Evolutionary conservation across 1,140 invertebrate species (phyloP), one percentile per base, ranked within the genome.

Genomic region (Zaprionus tsacasi): DNA sequence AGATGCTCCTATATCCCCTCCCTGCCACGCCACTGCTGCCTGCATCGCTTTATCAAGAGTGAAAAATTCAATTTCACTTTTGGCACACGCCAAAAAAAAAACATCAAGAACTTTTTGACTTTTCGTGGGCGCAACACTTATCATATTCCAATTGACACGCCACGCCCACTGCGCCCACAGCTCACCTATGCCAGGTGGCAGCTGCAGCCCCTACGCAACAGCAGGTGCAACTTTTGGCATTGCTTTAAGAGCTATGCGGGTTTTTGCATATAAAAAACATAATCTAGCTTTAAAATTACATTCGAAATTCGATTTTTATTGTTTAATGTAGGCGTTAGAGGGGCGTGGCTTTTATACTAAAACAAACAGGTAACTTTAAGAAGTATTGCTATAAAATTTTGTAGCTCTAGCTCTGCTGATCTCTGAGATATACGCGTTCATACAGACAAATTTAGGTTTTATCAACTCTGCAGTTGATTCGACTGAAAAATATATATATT

Each of bases 11-110:
- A 13, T n/a, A 3, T 30, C 40, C 40, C n/a, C 0, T 5, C 38
- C 58, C 25, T 25, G 15, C 15, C 54, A 43, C 6, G 11, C n/a
- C n/a, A 6, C 38, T 55, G 8, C 17, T 35, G 56, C 35, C 55
- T 87, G 77, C 88, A 83, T 81, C 80, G 76, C 65, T 88, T 83
- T 81, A 80, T 82, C 83, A 88, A 78, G 74, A 89, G 73, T 71
- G 71, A 79, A 85, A 83, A 89, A 89, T 89, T 89, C 85, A 89
- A 89, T 89, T 89, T 89, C 85, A 82, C 71, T 87, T 87, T 76
- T 82, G 66, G 75, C 78, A 76, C 76, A 70, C 68, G 17, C 45
- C 8, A 7, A 73, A 61, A 70, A 35, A 21, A 21, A 21, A 21
- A 21, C 21, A 21, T 1, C 1, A 7, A 33, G 7, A 54, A 55